Base-by-base conservation (phyloP, 2,113 vertebrate species). In the Rhabdomys dilectus region DNA sequence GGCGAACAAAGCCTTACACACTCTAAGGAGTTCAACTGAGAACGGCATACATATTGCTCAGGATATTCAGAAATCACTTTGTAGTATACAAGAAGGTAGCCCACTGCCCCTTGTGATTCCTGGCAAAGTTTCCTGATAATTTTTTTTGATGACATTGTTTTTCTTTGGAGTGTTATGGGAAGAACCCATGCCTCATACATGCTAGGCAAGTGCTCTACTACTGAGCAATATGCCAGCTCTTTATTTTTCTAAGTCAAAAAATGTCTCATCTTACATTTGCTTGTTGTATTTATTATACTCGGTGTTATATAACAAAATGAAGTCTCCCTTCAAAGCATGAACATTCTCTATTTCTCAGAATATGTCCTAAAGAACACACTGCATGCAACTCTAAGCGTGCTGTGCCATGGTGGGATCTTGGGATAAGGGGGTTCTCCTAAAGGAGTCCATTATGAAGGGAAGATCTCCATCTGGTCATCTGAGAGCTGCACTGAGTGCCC, bases 171-270 rank as follows among this genome's bases (percentile, higher is more conserved):
- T 73, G 4, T 2, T 85, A n/a, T 7, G 5, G 31, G 58, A 26
- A 26, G 85, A 88, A 58, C 85, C n/a, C 85, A 72, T 16, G 64
- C 53, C 77, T 42, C 15, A 70, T 45, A 72, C 7, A 89, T 81
- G 56, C 34, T 5, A 29, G 77, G 56, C 64, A 24, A 42, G 66
- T 12, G 39, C 24, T 82, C 34, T 64, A 81, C 76, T 66, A 75
- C 66, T 64, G 7, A 82, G 53, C 34, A 81, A 48, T 3, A 94
- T 3, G 7, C 42, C 26, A 75, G 17, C 7, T 19, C 16, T 81
- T 85, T 84, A 89, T 24, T 19, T 86, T 95, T 94, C 73, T 80
- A 89, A 93, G 53, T 45, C 29, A 66, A 91, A 62, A 93, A 89
- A 78, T 21, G 21, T n/a, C 82, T 73, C 36, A 81, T 29, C 86